Base-by-base conservation (phyloP, 2,888 invertebrate species). In the Oeneis ivallda region DNA sequence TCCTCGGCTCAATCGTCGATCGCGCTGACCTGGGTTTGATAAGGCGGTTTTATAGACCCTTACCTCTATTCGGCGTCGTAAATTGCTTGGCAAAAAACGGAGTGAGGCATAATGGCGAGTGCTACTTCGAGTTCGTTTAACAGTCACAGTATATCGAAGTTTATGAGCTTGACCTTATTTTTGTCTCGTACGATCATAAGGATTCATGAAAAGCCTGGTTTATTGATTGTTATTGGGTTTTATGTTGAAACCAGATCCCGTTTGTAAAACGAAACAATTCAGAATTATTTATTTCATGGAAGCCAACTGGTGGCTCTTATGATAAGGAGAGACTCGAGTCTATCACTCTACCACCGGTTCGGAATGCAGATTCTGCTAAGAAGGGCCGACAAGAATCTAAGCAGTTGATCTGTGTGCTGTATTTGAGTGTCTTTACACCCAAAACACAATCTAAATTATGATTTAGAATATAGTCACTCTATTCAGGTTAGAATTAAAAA, bases 151-250 rank as follows among this genome's bases (percentile, higher is more conserved):
- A 39, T 39, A 39, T 54, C 15, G 54, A 39, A 39, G 17, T 54
- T 54, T 54, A 54, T 39, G 54, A 9, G 54, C 54, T 54, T 54
- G 54, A 54, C 54, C 54, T 54, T 39, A 37, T 54, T 54, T 54
- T 54, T 17, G 8, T 37, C 54, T 19, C 49, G 17, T 47, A 17
- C 15, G n/a, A 17, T 17, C 7, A 47, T 47, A n/a, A 19, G 49
- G 15, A 45, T 15, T 45, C 45, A 45, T 39, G 39, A 26, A 26
- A 26, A 26, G 10, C 11, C 43, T 13, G 13, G 15, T 45, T 45
- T 15, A n/a, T 45, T 15, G 8, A 45, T 45, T 45, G 2, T 15
- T 15, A n/a, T 26, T 26, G 26, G 26, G 26, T 26, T 26, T n/a
- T n/a, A 45, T n/a, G 15, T 45, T 15, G 45, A 45, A 15, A 8